Base-by-base conservation (phyloP, 2,113 vertebrate genomes). In the Chrysochloris asiatica region DNA sequence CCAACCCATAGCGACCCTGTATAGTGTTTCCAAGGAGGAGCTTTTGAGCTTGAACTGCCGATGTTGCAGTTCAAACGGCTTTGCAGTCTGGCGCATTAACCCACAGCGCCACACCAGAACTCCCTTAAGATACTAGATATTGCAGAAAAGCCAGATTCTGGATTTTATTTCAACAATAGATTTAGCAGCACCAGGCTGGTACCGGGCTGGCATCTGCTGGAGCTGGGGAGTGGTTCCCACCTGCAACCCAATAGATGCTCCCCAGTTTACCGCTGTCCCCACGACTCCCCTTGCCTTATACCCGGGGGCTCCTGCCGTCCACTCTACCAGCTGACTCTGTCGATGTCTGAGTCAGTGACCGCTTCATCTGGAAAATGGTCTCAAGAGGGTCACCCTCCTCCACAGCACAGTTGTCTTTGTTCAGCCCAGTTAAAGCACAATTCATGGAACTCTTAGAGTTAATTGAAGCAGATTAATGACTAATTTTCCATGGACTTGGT, bases 271-370 rank as follows among this genome's bases (percentile, higher is more conserved):
- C 38, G 26, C 11, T 8, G 8, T 24, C 36, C 36, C 36, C 0
- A 1, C 9, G 2, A 0, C 9, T 28, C 36, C 67, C 5, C 2
- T 21, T 6, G 24, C 4, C 38, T 43, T 6, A 10, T 22, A 43
- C 41, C 30, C 1, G 3, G 67, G 24, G 28, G 36, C 43, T 0
- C 14, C 10, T 17, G 0, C 0, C 28, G 28, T 43, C 36, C 9
- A 12, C 54, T 3, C 6, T 41, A 6, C 36, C 67, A 22, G 65
- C 65, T 8, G 8, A 2, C 67, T 41, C 67, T 71, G 9, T 63
- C 21, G 67, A 13, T 41, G 10, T 13, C 3, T 43, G 10, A 43
- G 38, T 43, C 38, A 26, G 38, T 72, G 38, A 14, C 26, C 36
- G 10, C 65, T 7, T 38, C 9, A 16, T 6, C 6, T 30, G 36